Conservation (phyloP, 2,888 invertebrate species). For the Polyploca ridens region DNA sequence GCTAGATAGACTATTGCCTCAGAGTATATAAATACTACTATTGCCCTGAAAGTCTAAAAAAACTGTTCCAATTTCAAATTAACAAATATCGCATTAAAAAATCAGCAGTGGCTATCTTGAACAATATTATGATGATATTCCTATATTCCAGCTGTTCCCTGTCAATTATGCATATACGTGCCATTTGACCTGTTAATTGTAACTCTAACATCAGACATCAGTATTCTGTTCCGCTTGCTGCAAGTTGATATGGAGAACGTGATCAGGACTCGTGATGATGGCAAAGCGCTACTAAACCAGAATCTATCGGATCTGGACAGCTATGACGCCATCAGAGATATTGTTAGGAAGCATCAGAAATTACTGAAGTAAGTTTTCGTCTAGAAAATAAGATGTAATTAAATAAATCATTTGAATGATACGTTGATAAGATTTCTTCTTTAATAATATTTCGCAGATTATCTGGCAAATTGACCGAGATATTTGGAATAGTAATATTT, state of each 20-base stretch:
- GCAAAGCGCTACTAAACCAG: neutral
- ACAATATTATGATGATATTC: neutral
- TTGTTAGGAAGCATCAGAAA: slow-evolving; percentile 32
- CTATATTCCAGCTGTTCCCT: slow-evolving; percentile 27
- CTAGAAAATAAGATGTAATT: no score
- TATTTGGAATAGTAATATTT: slow-evolving; percentile 37
- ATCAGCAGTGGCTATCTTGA: no score
- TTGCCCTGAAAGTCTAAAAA: no score
- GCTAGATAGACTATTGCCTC: no score
- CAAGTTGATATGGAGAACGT: slow-evolving; percentile 33
- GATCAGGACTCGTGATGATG: slow-evolving; percentile 15
- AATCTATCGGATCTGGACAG: slow-evolving; percentile 17
- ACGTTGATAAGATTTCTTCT: neutral
- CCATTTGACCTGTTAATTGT: slow-evolving; percentile 34
- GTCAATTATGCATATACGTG: slow-evolving; percentile 31
- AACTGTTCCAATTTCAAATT: no score
- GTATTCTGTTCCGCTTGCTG: slow-evolving; percentile 32
- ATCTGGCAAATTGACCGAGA: slow-evolving; percentile 27
- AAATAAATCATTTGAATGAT: no score
- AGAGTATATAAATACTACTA: no score
- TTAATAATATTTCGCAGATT: slow-evolving; percentile 25
- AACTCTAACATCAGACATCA: slow-evolving; percentile 33
- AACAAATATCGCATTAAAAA: no score
- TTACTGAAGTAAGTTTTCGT: slow-evolving; percentile 29
- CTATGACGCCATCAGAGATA: slow-evolving; percentile 23